These are phyloP conservation scores for Philhelius pedissequus DNA, from an alignment of 2,888 invertebrate genomes.

Conservation along the genomic window DNA sequence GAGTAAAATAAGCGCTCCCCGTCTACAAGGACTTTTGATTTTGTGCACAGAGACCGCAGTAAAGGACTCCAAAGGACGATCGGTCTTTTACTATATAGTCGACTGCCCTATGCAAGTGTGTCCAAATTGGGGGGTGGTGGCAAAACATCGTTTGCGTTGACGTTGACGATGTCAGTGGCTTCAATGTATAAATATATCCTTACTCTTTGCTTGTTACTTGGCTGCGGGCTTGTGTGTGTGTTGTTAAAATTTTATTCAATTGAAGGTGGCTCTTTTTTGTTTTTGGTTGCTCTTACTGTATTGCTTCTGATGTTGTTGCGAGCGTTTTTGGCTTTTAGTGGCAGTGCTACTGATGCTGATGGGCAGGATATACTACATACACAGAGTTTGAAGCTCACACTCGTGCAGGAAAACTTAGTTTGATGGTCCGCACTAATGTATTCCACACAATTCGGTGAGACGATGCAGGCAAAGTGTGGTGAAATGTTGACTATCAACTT, in stretches of 20 bases:
- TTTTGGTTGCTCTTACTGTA: not conserved
- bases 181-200: slow-evolving; percentile 55
- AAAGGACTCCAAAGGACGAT: slow-evolving; percentile 46
- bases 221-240: slow-evolving; percentile 54
- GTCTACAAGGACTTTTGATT: slow-evolving; percentile 63
- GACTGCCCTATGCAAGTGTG: slow-evolving; percentile 14
- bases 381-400: slow-evolving; percentile 35
- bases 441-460: slow-evolving; percentile 56
- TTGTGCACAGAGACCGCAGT: slow-evolving; percentile 63
- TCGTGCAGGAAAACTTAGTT: slow-evolving; percentile 43
- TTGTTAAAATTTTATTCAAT: slow-evolving; percentile 66
- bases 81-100: slow-evolving; percentile 21
- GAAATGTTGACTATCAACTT: slow-evolving; percentile 57
- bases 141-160: slow-evolving; percentile 36
- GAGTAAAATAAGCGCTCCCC: slow-evolving; percentile 61
- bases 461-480: slow-evolving; percentile 17
- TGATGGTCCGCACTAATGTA: slow-evolving; percentile 65
- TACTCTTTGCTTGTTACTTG: slow-evolving; percentile 58
- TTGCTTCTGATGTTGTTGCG: slow-evolving; percentile 40
- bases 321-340: slow-evolving; percentile 62
- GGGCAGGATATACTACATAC: slow-evolving; percentile 45
- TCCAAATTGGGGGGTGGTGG: slow-evolving; percentile 21
- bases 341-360: slow-evolving; percentile 53
- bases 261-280: slow-evolving; percentile 46
- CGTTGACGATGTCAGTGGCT: slow-evolving; percentile 51